These are phyloP conservation scores for Tiliqua scincoides DNA, from an alignment of 2,113 vertebrate genomes.

Conservation along the genomic window DNA sequence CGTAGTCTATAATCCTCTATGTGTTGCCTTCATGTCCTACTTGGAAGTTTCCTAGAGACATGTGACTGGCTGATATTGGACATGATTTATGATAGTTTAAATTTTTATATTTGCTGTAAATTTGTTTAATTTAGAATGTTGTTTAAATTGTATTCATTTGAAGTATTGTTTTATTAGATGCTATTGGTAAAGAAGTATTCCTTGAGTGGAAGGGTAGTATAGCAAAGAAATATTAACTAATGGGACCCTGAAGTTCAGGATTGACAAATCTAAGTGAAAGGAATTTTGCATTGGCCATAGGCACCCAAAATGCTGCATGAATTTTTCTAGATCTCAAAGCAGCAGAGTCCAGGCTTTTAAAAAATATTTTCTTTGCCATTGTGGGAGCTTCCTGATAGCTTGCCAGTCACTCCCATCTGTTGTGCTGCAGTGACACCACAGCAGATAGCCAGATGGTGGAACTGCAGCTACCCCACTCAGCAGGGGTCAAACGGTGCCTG, in stretches of 20 bases:
- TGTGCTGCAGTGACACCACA: not conserved
- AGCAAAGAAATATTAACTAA: not conserved
- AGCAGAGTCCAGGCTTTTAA: not conserved
- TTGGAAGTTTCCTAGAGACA: not conserved
- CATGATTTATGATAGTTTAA: not conserved
- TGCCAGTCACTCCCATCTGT: not conserved
- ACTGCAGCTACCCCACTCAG: not conserved
- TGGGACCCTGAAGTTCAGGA: not conserved
- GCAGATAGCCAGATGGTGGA: not conserved
- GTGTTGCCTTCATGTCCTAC: not conserved
- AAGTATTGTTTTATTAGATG: no score
- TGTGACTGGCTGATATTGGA: not conserved
- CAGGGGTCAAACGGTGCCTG: not conserved
- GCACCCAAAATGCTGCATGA: not conserved
- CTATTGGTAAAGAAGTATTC: no score
- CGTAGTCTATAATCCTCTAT: not conserved
- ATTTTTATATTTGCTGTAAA: not conserved
- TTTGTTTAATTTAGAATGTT: not conserved
- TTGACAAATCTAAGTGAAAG: not conserved
- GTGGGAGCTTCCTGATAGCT: not conserved
- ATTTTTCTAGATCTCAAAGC: no score
- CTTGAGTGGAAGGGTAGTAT: not conserved
- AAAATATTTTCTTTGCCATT: no score
- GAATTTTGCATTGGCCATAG: not conserved
- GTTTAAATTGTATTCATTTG: no score